A percentile compares a stretch with the other conserved stretches of the same genome.
phyloP scores from a whole-genome alignment of 2,113 vertebrate genomes.

The Apaloderma vittatum region DNA sequence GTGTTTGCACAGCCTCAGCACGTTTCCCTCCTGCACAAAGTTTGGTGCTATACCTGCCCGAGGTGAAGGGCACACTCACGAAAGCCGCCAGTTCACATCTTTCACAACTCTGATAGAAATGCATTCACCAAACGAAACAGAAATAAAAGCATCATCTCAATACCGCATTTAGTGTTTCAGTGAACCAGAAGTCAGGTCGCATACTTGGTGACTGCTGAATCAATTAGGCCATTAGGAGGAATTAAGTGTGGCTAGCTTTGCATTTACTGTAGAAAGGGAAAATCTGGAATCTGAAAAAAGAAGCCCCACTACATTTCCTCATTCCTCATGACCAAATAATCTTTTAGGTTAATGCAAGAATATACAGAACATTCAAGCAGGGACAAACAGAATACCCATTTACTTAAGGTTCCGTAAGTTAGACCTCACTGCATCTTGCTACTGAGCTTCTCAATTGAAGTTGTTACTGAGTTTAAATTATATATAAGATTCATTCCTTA shows the following conservation, averaged over 20 bases:
- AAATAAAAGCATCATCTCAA: background rate
- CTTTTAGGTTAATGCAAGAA: background rate
- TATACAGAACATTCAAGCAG: background rate
- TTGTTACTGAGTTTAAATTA: background rate
- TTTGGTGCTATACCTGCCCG: rapidly evolving
- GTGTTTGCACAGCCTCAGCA: background rate
- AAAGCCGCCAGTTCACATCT: background rate
- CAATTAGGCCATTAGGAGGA: conserved; percentile 18
- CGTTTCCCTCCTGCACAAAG: rapidly evolving
- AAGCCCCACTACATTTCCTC: background rate
- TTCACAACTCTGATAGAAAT: background rate
- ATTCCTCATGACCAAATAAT: background rate
- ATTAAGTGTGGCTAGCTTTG: background rate
- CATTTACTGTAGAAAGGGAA: background rate
- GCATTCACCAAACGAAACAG: background rate
- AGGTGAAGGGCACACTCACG: background rate
- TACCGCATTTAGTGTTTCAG: background rate
- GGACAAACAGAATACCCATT: background rate
- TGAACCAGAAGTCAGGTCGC: background rate
- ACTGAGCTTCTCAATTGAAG: background rate
- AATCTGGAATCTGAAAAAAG: background rate
- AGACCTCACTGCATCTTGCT: background rate
- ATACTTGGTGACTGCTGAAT: background rate
- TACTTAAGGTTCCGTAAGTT: background rate
- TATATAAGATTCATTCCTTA: background rate